Evolutionary conservation across 2,797 vertebrate genomes (phyloP).

Genomic region (Peromyscus nudipes): DNA sequence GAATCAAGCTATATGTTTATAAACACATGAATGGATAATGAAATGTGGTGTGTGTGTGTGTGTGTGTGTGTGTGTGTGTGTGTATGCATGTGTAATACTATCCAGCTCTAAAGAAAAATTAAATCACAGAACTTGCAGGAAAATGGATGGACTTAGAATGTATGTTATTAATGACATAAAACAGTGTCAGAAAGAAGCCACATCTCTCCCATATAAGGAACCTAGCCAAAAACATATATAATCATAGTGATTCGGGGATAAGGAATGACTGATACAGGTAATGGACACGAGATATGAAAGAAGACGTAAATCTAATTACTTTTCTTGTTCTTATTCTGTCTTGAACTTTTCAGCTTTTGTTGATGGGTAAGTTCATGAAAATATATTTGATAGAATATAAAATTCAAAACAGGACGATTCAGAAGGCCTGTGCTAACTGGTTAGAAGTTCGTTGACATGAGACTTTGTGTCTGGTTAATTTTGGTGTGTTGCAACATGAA

Average conservation of each 20-base stretch:
- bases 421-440: no score
- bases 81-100: neutral
- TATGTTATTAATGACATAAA: neutral
- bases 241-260: neutral
- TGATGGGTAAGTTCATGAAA: neutral
- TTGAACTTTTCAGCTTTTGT: neutral
- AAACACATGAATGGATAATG: neutral
- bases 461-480: neutral
- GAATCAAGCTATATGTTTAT: neutral
- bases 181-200: neutral
- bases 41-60: neutral
- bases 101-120: neutral
- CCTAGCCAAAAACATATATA: neutral
- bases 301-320: neutral
- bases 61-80: neutral
- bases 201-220: neutral
- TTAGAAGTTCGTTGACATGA: neutral
- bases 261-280: neutral
- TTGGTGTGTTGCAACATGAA: neutral
- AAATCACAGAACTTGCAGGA: neutral
- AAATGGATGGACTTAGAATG: neutral
- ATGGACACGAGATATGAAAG: neutral
- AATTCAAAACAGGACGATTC: neutral
- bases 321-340: neutral
- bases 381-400: neutral